These are phyloP conservation scores for Acomys russatus DNA, from an alignment of 2,797 vertebrate species.

Conservation along the genomic window DNA sequence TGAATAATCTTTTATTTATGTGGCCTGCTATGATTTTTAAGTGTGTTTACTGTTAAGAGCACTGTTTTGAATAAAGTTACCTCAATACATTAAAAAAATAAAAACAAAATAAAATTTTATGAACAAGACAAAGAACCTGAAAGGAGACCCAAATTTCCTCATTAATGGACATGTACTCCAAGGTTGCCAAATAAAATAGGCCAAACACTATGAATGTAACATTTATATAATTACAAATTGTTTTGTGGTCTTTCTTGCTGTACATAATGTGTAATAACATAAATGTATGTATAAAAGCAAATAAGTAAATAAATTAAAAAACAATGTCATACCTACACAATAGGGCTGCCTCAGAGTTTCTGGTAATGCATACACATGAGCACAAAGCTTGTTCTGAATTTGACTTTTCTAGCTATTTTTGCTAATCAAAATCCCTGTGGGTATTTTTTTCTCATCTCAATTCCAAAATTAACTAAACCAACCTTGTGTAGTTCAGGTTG, in stretches of 20 bases:
- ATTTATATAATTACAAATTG: too few relatives aligned
- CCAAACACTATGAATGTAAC: too few relatives aligned
- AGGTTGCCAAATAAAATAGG: neutral
- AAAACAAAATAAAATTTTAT: neutral
- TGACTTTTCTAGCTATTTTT: constrained; percentile 15
- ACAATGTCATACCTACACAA: too few relatives aligned
- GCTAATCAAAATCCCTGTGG: neutral
- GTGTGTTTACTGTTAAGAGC: neutral
- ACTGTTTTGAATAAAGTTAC: neutral
- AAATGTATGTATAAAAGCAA: too few relatives aligned
- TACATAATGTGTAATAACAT: too few relatives aligned
- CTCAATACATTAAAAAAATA: neutral
- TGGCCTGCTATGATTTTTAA: neutral
- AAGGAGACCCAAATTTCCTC: neutral
- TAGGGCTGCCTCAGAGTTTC: neutral
- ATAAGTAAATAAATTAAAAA: too few relatives aligned
- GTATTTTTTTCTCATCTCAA: neutral
- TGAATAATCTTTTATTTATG: neutral
- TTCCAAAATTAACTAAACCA: constrained; percentile 40
- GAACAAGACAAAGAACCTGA: neutral
- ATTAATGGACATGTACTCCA: too few relatives aligned
- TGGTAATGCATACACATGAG: neutral
- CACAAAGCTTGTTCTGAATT: neutral
- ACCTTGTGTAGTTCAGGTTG: neutral
- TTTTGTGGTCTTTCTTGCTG: too few relatives aligned